Conservation (phyloP, 64 coral and sea anemone species). For the Dendronephthya gigantea region DNA sequence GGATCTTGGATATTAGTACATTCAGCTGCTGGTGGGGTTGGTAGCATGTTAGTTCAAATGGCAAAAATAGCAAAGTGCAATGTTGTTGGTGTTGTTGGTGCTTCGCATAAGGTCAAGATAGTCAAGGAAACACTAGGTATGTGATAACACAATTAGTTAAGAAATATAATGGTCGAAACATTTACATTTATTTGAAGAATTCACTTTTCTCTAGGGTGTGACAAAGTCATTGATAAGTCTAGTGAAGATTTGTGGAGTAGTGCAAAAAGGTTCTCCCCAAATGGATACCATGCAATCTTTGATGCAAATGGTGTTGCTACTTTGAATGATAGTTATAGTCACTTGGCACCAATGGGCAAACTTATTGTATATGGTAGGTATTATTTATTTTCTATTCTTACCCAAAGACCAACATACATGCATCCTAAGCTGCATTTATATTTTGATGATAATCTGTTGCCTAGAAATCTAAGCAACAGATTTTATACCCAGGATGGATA, state of each 20-base stretch:
- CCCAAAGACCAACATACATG: neutral
- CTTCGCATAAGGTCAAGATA: slow-evolving; percentile 45
- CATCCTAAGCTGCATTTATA: too few relatives aligned
- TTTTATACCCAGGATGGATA: too few relatives aligned
- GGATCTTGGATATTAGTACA: slow-evolving; percentile 74
- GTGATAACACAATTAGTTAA: neutral
- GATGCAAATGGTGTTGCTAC: slow-evolving; percentile 96
- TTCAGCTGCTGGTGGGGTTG: slow-evolving; percentile 95
- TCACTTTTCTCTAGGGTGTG: slow-evolving; percentile 74
- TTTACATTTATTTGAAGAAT: too few relatives aligned
- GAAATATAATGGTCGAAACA: too few relatives aligned
- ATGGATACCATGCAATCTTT: slow-evolving; percentile 75
- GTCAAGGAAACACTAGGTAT: slow-evolving; percentile 32
- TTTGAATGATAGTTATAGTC: slow-evolving; percentile 60
- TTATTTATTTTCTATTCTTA: neutral
- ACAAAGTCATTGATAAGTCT: slow-evolving; percentile 96
- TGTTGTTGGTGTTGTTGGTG: slow-evolving; percentile 84
- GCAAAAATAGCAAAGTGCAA: slow-evolving; percentile 86
- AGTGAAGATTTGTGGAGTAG: slow-evolving; percentile 66
- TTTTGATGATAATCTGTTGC: too few relatives aligned
- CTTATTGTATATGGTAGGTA: slow-evolving; percentile 82
- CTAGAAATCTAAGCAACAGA: too few relatives aligned
- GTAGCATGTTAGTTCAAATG: slow-evolving; percentile 85
- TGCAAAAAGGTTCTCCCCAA: slow-evolving; percentile 28
- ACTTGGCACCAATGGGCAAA: slow-evolving; percentile 68